phyloP scores from a whole-genome alignment of 2,888 invertebrate species.

The Lypha dubia region DNA sequence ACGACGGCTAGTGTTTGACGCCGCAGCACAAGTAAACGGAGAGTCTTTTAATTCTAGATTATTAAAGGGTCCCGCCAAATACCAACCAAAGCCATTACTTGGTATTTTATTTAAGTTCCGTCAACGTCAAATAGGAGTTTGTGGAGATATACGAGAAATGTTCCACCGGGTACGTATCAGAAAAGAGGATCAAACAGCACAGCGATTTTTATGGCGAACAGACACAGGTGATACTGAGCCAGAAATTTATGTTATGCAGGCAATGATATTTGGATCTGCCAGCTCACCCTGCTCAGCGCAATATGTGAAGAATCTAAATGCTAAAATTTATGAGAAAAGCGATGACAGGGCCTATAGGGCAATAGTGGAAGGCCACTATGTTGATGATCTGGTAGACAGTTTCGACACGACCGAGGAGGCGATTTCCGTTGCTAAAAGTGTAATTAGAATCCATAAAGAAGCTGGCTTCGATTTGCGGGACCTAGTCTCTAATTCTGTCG shows the following conservation, averaged over 20 bases:
- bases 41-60: conserved; percentile 56
- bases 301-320: neutral
- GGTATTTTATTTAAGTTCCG: conserved; percentile 63
- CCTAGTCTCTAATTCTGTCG: conserved; percentile 56
- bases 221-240: neutral
- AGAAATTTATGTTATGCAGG: conserved; percentile 39
- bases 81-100: conserved; percentile 59
- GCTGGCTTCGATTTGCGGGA: conserved; percentile 65
- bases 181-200: conserved; percentile 7
- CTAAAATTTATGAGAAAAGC: neutral
- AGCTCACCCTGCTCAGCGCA: conserved; percentile 44
- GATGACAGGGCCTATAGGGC: conserved; percentile 48
- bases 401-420: conserved; percentile 63
- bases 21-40: conserved; percentile 55
- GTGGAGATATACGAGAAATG: conserved; percentile 14
- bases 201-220: conserved; percentile 31
- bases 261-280: conserved; percentile 69
- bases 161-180: conserved; percentile 13
- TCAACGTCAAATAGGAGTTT: neutral
- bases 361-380: conserved; percentile 58
- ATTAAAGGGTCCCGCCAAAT: conserved; percentile 2
- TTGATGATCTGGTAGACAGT: neutral
- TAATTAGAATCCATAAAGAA: conserved; percentile 51
- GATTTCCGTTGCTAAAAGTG: conserved; percentile 47
- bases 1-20: conserved; percentile 54